A percentile compares a stretch with the other conserved stretches of the same genome.
Conservation (phyloP, 1,140 invertebrate species). For the Drosophila suzukii region DNA sequence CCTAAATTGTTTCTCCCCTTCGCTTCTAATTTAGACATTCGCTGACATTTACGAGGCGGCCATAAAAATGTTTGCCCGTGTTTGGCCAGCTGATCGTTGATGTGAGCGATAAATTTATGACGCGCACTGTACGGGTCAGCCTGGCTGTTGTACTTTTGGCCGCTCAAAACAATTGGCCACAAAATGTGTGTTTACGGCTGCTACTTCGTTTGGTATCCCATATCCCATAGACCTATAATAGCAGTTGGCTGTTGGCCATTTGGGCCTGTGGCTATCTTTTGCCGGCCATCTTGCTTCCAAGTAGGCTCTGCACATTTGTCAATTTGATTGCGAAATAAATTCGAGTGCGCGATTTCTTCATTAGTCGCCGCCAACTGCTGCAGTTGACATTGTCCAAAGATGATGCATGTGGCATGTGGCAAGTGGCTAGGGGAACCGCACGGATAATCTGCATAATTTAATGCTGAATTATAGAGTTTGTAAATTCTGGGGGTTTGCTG, state of each 20-base stretch:
- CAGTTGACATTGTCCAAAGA: conserved; percentile 61
- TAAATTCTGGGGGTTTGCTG: conserved; percentile 1
- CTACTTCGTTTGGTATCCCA: conserved; percentile 19
- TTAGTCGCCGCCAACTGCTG: conserved; percentile 35
- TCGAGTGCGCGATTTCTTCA: conserved; percentile 62
- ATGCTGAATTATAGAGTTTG: conserved; percentile 73
- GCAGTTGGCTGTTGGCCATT: conserved; percentile 37
- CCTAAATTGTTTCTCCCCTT: conserved; percentile 3
- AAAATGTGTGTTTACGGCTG: conserved; percentile 60
- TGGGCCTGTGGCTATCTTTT: conserved; percentile 31
- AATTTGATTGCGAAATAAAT: conserved; percentile 80
- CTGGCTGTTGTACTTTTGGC: neutral
- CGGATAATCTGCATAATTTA: conserved; percentile 77
- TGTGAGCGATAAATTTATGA: conserved; percentile 45
- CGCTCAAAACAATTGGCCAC: conserved; percentile 52
- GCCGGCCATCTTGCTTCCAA: conserved; percentile 37
- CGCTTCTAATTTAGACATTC: conserved; percentile 53
- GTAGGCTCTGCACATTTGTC: conserved; percentile 70
- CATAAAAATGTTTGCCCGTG: conserved; percentile 43
- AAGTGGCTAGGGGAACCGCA: conserved; percentile 16
- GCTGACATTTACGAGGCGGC: conserved; percentile 40
- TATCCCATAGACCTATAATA: conserved; percentile 47
- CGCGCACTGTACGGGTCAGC: conserved; percentile 44
- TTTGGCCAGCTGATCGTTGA: conserved; percentile 48
- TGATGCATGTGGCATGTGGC: conserved; percentile 71